phyloP scores from a whole-genome alignment of 2,797 vertebrate genomes.

The Eleutherodactylus coqui region DNA sequence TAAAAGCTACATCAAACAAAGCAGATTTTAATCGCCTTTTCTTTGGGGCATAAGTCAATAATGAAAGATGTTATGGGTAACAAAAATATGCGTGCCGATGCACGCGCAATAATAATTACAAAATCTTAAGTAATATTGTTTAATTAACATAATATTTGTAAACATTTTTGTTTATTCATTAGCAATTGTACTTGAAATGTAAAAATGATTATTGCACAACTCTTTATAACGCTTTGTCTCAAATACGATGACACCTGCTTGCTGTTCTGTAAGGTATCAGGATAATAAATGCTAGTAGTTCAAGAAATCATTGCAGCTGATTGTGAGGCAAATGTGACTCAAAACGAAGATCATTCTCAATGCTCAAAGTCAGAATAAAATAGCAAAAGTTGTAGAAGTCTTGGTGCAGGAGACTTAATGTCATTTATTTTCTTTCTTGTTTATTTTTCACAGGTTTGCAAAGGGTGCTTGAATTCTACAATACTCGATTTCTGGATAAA shows the following conservation, averaged over 20 bases:
- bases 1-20: conserved; percentile 90
- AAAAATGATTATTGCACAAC: conserved; percentile 82
- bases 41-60: conserved; percentile 94
- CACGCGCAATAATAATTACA: conserved; percentile 59
- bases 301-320: conserved; percentile 70
- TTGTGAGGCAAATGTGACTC: conserved; percentile 68
- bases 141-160: conserved; percentile 84
- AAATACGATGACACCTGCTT: conserved; percentile 76
- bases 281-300: conserved; percentile 76
- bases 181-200: conserved; percentile 76
- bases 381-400: neutral
- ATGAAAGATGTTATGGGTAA: conserved; percentile 89
- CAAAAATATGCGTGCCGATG: conserved; percentile 75
- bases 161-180: conserved; percentile 80
- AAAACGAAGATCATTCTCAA: neutral
- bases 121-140: conserved; percentile 76
- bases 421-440: neutral
- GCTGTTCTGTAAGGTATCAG: conserved; percentile 72
- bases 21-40: conserved; percentile 90
- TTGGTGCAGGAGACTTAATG: neutral
- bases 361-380: neutral
- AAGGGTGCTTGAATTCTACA: neutral
- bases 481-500: neutral
- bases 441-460: neutral
- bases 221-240: conserved; percentile 77